Conservation (phyloP, 2,113 vertebrate genomes). For the Alectura lathami region DNA sequence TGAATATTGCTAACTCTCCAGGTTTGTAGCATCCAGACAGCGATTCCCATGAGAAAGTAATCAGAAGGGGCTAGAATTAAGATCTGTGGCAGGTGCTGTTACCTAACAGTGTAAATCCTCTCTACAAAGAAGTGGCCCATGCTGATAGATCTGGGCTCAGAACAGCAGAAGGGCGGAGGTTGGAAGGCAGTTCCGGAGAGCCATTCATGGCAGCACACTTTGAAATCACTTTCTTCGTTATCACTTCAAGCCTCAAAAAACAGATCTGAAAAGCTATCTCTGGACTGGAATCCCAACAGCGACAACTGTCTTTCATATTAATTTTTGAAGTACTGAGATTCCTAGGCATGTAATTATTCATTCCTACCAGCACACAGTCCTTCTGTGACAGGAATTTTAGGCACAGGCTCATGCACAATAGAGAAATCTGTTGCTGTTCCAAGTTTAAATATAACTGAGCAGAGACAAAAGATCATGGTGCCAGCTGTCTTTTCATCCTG, state of each 20-base stretch:
- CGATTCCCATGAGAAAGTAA: background rate
- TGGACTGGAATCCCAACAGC: background rate
- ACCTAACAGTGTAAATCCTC: background rate
- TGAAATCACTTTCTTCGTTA: background rate
- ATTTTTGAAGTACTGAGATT: background rate
- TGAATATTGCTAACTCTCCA: background rate
- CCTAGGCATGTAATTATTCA: background rate
- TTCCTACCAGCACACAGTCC: background rate
- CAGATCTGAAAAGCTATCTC: background rate
- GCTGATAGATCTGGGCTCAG: background rate
- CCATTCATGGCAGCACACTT: background rate
- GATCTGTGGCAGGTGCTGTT: background rate
- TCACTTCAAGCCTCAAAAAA: background rate
- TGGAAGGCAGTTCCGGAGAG: background rate
- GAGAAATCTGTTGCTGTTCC: conserved; percentile 1
- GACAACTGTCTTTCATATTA: background rate
- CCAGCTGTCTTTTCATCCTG: background rate
- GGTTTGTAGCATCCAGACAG: background rate
- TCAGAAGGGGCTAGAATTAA: background rate
- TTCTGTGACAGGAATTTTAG: conserved; percentile 20
- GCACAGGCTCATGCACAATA: background rate
- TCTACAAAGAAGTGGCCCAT: background rate
- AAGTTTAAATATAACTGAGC: conserved; percentile 35
- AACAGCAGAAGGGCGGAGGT: background rate
- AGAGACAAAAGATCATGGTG: conserved; percentile 10